These are phyloP conservation scores for Coilia nasus DNA, from an alignment of 2,797 vertebrate species.

Conservation along the genomic window DNA sequence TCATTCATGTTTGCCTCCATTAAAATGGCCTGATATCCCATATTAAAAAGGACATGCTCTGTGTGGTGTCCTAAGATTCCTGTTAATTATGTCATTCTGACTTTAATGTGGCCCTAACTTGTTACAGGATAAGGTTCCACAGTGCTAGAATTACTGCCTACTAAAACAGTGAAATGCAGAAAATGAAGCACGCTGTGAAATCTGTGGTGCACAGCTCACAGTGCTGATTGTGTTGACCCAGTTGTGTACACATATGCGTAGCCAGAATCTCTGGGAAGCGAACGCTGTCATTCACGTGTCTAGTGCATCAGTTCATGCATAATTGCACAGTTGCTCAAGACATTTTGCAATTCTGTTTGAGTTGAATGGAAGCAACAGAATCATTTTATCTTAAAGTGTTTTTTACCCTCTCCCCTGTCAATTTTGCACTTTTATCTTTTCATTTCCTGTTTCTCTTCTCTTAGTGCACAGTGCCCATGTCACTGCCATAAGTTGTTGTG, in stretches of 20 bases:
- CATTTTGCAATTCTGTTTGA: constrained; percentile 13
- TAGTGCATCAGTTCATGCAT: neutral
- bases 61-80: neutral
- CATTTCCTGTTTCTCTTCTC: neutral
- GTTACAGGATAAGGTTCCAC: neutral
- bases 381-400: constrained; percentile 1
- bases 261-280: neutral
- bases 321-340: constrained; percentile 24
- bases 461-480: constrained; percentile 7
- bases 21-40: neutral
- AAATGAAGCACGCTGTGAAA: too few relatives aligned
- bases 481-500: neutral
- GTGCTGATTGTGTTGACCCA: neutral
- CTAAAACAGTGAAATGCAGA: constrained; percentile 1
- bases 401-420: neutral
- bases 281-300: neutral
- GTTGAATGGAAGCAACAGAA: neutral
- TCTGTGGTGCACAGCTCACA: neutral
- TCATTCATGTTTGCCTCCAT: neutral
- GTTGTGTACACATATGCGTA: neutral
- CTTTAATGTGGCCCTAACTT: neutral
- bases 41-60: neutral
- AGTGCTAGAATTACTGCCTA: neutral
- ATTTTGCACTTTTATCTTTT: neutral
- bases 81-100: neutral